Base-by-base conservation (phyloP, 2,888 invertebrate genomes). In the Notodonta ziczac region DNA sequence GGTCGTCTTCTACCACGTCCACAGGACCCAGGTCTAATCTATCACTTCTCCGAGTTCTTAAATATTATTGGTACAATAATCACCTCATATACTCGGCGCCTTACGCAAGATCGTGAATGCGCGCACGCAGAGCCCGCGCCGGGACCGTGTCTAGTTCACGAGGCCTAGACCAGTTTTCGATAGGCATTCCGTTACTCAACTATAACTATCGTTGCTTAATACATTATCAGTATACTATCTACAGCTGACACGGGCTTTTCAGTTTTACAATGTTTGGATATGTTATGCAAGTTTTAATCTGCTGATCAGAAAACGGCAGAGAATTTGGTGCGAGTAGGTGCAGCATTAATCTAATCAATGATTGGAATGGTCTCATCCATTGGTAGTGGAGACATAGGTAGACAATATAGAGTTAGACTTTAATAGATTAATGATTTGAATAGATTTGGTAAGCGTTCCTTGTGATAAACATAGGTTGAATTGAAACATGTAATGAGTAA, bases 61-160 rank as follows among this genome's bases (percentile, higher is more conserved):
- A 40, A 40, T 40, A 40, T 40, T 40, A 40, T 9, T 9, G 9
- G 40, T 40, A 40, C 40, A 40, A 40, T 40, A 32, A 53, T 53
- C 4, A 0, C 4, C 10, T 53, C 3, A 5, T 59, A 55, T 74
- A 63, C 24, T 10, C 40, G n/a, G 44, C 57, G 59, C 70, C 62
- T 71, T 48, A 65, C 24, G 14, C 52, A 57, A 52, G 61, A 52
- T 69, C 79, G 78, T 80, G 80, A 76, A 74, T 69, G 65, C 59
- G 68, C 61, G 70, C 80, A 83, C 80, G 82, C 85, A 81, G n/a
- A n/a, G n/a, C n/a, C n/a, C n/a, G 83, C 75, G 70, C 70, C 71
- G 62, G 72, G 76, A 77, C 68, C 74, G 74, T 63, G 75, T 76
- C 81, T 83, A 80, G 80, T 77, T 68, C 72, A 74, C 66, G 68